phyloP scores from a whole-genome alignment of 2,888 invertebrate genomes.

The Himalopsyche tibetana region DNA sequence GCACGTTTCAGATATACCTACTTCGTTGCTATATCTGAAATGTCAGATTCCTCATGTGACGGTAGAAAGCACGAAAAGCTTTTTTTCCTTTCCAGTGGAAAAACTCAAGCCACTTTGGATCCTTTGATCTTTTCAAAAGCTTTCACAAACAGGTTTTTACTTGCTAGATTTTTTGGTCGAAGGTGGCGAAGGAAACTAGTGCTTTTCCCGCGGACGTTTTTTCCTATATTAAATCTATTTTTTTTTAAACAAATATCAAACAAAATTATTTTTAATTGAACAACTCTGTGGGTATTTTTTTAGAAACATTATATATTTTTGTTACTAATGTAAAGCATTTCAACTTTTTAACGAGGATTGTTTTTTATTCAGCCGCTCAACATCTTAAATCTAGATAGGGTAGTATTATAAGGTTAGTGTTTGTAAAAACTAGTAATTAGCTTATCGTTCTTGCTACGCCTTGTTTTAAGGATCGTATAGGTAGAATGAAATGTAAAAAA shows the following conservation, averaged over 20 bases:
- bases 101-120: constrained; percentile 55
- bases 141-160: constrained; percentile 53
- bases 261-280: not conserved
- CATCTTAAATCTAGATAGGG: no score
- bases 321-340: no score
- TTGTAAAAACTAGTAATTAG: no score
- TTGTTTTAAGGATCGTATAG: no score
- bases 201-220: not conserved
- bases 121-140: constrained; percentile 60
- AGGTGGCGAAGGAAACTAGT: constrained; percentile 10
- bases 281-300: no score
- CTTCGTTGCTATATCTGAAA: constrained; percentile 1
- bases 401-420: no score
- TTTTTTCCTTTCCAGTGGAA: constrained; percentile 37
- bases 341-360: no score
- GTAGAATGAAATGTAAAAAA: no score
- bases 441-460: no score
- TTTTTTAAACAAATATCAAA: not conserved
- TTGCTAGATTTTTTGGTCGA: constrained; percentile 16
- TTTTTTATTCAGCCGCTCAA: no score
- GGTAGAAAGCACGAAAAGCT: constrained; percentile 34
- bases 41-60: constrained; percentile 23
- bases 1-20: not conserved
- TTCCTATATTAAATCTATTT: not conserved
- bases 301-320: no score